phyloP scores from a whole-genome alignment of 2,888 invertebrate species.

The Lordiphosa fenestrarum region DNA sequence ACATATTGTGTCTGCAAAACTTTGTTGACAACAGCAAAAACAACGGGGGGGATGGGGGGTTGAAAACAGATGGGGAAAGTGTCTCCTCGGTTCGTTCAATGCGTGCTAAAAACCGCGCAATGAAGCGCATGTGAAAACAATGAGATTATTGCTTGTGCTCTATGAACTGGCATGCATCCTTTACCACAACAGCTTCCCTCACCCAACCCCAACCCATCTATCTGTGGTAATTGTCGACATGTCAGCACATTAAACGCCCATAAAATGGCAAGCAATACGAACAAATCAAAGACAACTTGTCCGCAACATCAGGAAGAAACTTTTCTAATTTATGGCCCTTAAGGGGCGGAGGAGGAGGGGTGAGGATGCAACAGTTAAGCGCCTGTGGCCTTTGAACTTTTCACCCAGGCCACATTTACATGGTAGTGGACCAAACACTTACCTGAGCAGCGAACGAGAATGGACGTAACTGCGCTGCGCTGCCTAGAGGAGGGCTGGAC shows the following conservation, averaged over 20 bases:
- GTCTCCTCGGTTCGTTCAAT: conserved; percentile 26
- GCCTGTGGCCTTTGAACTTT: conserved; percentile 46
- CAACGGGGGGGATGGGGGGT: conserved; percentile 7
- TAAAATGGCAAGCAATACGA: conserved; percentile 54
- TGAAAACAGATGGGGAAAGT: conserved; percentile 14
- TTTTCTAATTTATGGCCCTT: conserved; percentile 67
- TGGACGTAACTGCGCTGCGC: conserved; percentile 3
- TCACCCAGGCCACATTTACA: conserved; percentile 47
- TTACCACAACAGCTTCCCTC: background rate
- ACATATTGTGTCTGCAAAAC: conserved; percentile 68
- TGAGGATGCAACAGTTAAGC: conserved; percentile 62
- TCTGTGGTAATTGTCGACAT: conserved; percentile 60
- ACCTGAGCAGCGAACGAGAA: conserved; percentile 18
- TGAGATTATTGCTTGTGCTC: conserved; percentile 60
- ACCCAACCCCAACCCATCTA: conserved; percentile 8
- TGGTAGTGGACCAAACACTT: conserved; percentile 21
- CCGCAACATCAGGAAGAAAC: conserved; percentile 40
- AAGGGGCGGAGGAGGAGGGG: background rate
- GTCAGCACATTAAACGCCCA: conserved; percentile 70
- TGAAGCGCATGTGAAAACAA: conserved; percentile 64
- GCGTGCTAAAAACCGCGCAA: conserved; percentile 56
- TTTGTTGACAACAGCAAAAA: conserved; percentile 56
- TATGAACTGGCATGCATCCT: conserved; percentile 29
- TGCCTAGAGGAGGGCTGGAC: conserved; percentile 8
- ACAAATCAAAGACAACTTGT: conserved; percentile 69